These are phyloP conservation scores for Lordiphosa stackelbergi DNA, from an alignment of 1,140 invertebrate species.

Conservation along the genomic window DNA sequence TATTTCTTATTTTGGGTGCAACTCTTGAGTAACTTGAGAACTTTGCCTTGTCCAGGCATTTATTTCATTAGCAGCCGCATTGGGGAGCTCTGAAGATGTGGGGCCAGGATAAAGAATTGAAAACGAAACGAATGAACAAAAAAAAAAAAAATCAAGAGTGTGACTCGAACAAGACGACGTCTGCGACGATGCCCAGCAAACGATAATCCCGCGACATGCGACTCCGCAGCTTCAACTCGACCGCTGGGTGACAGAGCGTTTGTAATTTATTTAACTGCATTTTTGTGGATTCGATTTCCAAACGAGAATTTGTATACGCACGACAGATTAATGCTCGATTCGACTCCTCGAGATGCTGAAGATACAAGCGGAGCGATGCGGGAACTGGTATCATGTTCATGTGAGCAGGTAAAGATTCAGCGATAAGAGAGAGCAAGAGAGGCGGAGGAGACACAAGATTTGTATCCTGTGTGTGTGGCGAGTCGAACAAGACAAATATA, in stretches of 20 bases:
- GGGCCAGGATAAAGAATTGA: conserved; percentile 34
- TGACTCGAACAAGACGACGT: conserved; percentile 24
- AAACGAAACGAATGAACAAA: conserved; percentile 10
- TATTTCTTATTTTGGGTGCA: conserved; percentile 9
- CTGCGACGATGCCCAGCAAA: conserved; percentile 49
- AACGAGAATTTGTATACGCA: conserved; percentile 67
- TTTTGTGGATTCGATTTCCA: conserved; percentile 73
- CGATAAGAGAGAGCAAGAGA: conserved; percentile 34
- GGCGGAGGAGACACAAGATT: neutral
- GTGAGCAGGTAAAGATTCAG: conserved; percentile 63
- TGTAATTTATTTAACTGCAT: conserved; percentile 75
- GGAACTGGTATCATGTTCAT: conserved; percentile 25
- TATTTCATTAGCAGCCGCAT: conserved; percentile 61
- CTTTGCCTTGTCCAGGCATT: conserved; percentile 58
- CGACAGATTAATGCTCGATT: conserved; percentile 42
- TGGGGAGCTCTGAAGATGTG: conserved; percentile 33
- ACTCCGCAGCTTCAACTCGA: conserved; percentile 36
- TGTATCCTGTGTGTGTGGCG: conserved; percentile 38
- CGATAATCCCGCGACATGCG: conserved; percentile 68
- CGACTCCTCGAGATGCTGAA: conserved; percentile 49
- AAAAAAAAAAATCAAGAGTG: conserved; percentile 43
- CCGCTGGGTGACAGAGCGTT: conserved; percentile 72
- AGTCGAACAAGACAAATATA: conserved; percentile 52
- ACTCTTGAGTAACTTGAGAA: conserved; percentile 60
- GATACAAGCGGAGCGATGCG: conserved; percentile 42